phyloP scores from a whole-genome alignment of 1,140 invertebrate species.

The Drepana arcuata region DNA sequence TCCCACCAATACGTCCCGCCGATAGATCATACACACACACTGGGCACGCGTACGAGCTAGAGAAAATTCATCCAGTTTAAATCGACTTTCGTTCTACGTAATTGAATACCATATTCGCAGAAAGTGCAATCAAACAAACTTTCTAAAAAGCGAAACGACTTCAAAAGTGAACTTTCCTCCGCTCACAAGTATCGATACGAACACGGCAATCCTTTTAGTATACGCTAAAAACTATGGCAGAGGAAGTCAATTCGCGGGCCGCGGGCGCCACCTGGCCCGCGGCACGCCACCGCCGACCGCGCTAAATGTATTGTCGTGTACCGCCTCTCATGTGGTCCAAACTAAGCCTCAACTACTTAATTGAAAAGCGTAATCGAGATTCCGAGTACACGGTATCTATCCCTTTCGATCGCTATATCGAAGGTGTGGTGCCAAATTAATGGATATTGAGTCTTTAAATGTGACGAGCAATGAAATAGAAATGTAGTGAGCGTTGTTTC shows the following conservation, averaged over 20 bases:
- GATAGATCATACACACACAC: too few species aligned
- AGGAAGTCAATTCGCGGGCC: constrained; percentile 34
- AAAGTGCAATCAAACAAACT: constrained; percentile 4
- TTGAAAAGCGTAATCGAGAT: constrained; percentile 56
- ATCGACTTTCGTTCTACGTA: too few species aligned
- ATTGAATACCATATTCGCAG: too few species aligned
- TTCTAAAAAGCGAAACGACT: neutral
- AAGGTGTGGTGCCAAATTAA: constrained; percentile 29
- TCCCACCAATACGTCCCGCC: constrained; percentile 26
- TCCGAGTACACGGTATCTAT: constrained; percentile 53
- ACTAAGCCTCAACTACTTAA: constrained; percentile 60
- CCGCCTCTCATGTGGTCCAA: constrained; percentile 31
- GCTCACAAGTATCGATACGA: constrained; percentile 36
- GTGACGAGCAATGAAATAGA: constrained; percentile 14
- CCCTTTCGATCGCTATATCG: constrained; percentile 41
- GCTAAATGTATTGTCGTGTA: constrained; percentile 64
- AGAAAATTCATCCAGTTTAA: too few species aligned
- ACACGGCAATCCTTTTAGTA: constrained; percentile 64
- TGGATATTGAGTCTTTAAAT: constrained; percentile 17
- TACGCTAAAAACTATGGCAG: constrained; percentile 41
- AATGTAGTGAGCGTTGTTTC: constrained; percentile 4
- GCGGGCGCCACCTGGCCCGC: constrained; percentile 20
- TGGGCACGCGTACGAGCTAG: too few species aligned
- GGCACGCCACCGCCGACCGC: constrained; percentile 21
- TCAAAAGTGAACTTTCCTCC: constrained; percentile 18